Evolutionary conservation across 1,140 invertebrate species (phyloP).

Genomic region (Diachasmimorpha longicaudata): DNA sequence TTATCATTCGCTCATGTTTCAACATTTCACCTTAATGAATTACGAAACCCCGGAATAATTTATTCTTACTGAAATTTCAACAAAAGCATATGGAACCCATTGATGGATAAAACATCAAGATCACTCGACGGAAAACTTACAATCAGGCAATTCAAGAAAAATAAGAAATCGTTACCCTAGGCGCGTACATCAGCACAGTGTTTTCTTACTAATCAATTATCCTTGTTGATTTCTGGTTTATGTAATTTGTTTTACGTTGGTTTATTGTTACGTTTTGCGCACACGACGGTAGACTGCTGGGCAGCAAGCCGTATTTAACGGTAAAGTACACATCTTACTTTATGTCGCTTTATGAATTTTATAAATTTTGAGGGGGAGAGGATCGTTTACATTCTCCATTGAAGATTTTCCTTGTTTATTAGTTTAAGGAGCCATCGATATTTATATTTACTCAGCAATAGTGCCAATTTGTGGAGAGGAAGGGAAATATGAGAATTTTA

Average conservation of each 20-base stretch:
- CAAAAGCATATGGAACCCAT: too few species aligned
- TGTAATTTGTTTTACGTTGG: slow-evolving; percentile 4
- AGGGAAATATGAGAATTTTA: slow-evolving; percentile 18
- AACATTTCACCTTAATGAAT: too few species aligned
- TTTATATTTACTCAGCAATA: slow-evolving; percentile 53
- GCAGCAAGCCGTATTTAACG: slow-evolving; percentile 47
- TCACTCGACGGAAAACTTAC: slow-evolving; percentile 18
- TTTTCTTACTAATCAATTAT: slow-evolving; percentile 13
- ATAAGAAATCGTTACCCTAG: slow-evolving; percentile 17
- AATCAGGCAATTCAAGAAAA: slow-evolving; percentile 25
- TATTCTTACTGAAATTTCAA: too few species aligned
- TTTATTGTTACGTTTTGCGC: slow-evolving; percentile 30
- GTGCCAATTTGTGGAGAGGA: slow-evolving; percentile 51
- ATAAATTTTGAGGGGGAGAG: slow-evolving; percentile 41
- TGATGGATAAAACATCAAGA: slow-evolving; percentile 19
- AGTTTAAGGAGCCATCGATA: slow-evolving; percentile 59
- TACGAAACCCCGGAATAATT: background rate
- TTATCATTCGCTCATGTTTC: too few species aligned
- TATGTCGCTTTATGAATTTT: slow-evolving; percentile 40
- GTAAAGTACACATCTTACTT: slow-evolving; percentile 42
- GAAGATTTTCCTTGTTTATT: slow-evolving; percentile 40
- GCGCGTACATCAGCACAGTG: slow-evolving; percentile 27
- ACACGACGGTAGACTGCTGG: slow-evolving; percentile 51
- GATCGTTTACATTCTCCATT: slow-evolving; percentile 39
- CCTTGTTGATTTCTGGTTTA: background rate